phyloP scores from a whole-genome alignment of 2,888 invertebrate genomes.

The Elysia crispata region DNA sequence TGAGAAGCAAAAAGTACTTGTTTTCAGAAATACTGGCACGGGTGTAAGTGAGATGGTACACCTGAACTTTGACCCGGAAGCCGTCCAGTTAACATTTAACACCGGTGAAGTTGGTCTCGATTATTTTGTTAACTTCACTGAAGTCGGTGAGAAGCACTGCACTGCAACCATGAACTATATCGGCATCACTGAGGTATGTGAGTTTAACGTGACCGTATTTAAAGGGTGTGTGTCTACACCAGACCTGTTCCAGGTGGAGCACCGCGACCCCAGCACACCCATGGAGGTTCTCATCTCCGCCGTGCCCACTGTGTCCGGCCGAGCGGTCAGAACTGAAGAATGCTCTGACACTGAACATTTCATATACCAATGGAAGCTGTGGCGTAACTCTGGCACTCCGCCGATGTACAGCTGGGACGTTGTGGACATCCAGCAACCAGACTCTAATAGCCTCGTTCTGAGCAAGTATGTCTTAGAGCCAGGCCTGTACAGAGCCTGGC shows the following conservation, averaged over 20 bases:
- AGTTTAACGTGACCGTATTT: background rate
- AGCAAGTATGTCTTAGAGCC: slow-evolving; percentile 5
- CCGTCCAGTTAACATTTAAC: background rate
- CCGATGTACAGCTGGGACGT: slow-evolving; percentile 24
- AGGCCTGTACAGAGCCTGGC: slow-evolving; percentile 15
- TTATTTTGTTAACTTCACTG: background rate
- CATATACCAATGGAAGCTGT: slow-evolving; percentile 22
- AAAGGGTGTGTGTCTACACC: slow-evolving; percentile 7
- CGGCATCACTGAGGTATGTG: background rate
- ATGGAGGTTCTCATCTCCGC: slow-evolving; percentile 16
- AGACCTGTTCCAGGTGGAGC: slow-evolving; percentile 30
- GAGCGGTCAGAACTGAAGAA: background rate
- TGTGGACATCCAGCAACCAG: slow-evolving; percentile 23
- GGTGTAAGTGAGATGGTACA: background rate
- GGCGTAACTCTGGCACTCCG: slow-evolving; percentile 3
- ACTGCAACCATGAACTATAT: background rate
- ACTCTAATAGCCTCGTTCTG: slow-evolving; percentile 11
- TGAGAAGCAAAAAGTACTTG: background rate
- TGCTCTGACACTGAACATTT: background rate
- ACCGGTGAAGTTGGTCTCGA: background rate
- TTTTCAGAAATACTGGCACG: background rate
- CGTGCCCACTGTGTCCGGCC: slow-evolving; percentile 5
- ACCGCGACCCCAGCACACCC: slow-evolving; percentile 19
- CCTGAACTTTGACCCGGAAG: slow-evolving; percentile 3
- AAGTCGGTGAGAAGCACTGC: background rate